phyloP scores from a whole-genome alignment of 1,140 invertebrate genomes.

The Ips nitidus region DNA sequence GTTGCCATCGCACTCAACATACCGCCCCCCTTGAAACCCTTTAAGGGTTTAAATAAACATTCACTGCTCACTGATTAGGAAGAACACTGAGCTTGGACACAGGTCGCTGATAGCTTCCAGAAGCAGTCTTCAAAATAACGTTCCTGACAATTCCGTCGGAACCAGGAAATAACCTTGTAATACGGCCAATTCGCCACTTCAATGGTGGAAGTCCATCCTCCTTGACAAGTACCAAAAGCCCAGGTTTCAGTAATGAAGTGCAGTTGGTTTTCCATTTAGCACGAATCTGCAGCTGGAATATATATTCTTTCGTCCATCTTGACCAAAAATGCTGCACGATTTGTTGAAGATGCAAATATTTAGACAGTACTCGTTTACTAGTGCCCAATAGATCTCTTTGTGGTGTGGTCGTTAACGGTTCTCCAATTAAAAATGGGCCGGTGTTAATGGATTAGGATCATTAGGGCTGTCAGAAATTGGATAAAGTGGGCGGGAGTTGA shows the following conservation, averaged over 20 bases:
- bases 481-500: slow-evolving; percentile 48
- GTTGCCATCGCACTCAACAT: too few relatives aligned
- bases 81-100: slow-evolving; percentile 33
- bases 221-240: slow-evolving; percentile 48
- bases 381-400: slow-evolving; percentile 7
- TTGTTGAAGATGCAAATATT: slow-evolving; percentile 41
- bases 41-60: slow-evolving; percentile 12
- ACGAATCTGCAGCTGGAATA: slow-evolving; percentile 36
- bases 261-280: slow-evolving; percentile 38
- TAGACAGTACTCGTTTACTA: slow-evolving; percentile 28
- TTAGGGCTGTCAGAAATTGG: slow-evolving; percentile 27
- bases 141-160: slow-evolving; percentile 46
- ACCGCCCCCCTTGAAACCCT: slow-evolving; percentile 20
- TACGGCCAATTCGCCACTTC: slow-evolving; percentile 40
- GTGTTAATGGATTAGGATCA: slow-evolving; percentile 42
- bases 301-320: slow-evolving; percentile 42
- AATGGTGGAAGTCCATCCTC: slow-evolving; percentile 39
- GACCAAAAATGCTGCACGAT: slow-evolving; percentile 44
- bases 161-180: slow-evolving; percentile 39
- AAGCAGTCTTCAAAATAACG: slow-evolving; percentile 44
- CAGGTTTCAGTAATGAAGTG: slow-evolving; percentile 35
- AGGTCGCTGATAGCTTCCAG: slow-evolving; percentile 16
- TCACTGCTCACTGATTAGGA: not conserved
- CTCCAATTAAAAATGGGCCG: slow-evolving; percentile 51
- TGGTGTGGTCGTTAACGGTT: slow-evolving; percentile 37